Conservation (phyloP, 2,888 invertebrate species). For the Caenorhabditis uteleia region DNA sequence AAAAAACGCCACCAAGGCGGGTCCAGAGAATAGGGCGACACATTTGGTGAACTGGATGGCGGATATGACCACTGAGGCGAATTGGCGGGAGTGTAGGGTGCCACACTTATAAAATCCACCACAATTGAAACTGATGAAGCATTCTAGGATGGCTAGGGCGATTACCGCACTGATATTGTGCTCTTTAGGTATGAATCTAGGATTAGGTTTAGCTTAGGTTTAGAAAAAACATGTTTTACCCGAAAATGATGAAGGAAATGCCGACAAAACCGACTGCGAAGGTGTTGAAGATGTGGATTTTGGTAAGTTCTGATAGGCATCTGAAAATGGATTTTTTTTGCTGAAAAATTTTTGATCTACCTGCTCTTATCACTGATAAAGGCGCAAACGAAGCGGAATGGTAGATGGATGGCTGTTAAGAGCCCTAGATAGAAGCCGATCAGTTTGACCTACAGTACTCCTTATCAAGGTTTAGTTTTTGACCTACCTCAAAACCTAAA, state of each 20-base stretch:
- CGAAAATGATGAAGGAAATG: slow-evolving; percentile 35
- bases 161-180: slow-evolving; percentile 31
- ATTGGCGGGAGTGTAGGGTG: slow-evolving; percentile 48
- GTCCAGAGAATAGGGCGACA: slow-evolving; percentile 53
- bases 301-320: slow-evolving; percentile 41
- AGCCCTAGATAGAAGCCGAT: slow-evolving; percentile 32
- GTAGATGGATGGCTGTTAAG: slow-evolving; percentile 42
- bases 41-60: slow-evolving; percentile 58
- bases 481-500: slow-evolving; percentile 13
- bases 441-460: slow-evolving; percentile 17
- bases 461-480: too few species aligned
- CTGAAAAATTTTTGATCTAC: slow-evolving; percentile 10
- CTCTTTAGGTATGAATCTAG: slow-evolving; percentile 23
- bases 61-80: slow-evolving; percentile 47
- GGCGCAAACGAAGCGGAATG: slow-evolving; percentile 51
- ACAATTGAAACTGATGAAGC: slow-evolving; percentile 53
- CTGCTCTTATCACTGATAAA: slow-evolving; percentile 50
- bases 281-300: slow-evolving; percentile 51
- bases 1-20: slow-evolving; percentile 50
- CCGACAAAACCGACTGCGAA: slow-evolving; percentile 50
- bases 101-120: slow-evolving; percentile 63
- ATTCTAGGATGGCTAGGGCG: slow-evolving; percentile 36
- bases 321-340: slow-evolving; percentile 13
- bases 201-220: background rate
- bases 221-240: slow-evolving; percentile 1